phyloP scores from a whole-genome alignment of 1,140 invertebrate genomes.

The Drosophila funebris region DNA sequence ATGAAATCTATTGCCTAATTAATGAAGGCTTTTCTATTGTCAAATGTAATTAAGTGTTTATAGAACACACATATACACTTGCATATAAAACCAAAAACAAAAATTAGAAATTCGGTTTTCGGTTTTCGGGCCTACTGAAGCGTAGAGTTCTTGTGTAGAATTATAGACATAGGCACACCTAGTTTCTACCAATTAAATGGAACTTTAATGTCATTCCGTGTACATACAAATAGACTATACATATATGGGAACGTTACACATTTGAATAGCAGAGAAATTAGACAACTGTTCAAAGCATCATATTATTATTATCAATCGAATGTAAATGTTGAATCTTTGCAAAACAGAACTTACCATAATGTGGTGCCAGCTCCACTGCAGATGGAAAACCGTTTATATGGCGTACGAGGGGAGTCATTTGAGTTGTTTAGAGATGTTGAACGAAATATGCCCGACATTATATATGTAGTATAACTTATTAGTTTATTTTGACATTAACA shows the following conservation, averaged over 20 bases:
- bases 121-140: slow-evolving; percentile 36
- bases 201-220: slow-evolving; percentile 23
- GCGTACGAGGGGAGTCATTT: slow-evolving; percentile 41
- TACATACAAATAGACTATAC: background rate
- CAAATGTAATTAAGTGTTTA: background rate
- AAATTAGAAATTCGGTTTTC: slow-evolving; percentile 29
- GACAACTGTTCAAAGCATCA: background rate
- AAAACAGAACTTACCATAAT: slow-evolving; percentile 61
- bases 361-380: slow-evolving; percentile 24
- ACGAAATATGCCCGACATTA: slow-evolving; percentile 65
- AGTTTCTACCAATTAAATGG: slow-evolving; percentile 12
- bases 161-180: slow-evolving; percentile 21
- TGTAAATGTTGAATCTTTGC: background rate
- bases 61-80: background rate
- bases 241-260: slow-evolving; percentile 2
- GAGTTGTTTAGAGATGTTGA: slow-evolving; percentile 59
- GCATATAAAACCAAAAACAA: slow-evolving; percentile 5
- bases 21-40: background rate
- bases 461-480: background rate
- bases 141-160: slow-evolving; percentile 27
- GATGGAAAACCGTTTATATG: slow-evolving; percentile 55
- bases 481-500: slow-evolving; percentile 44
- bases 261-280: background rate
- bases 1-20: background rate
- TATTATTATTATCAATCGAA: background rate